These are phyloP conservation scores for Channa striata DNA, from an alignment of 2,797 vertebrate species.

Conservation along the genomic window DNA sequence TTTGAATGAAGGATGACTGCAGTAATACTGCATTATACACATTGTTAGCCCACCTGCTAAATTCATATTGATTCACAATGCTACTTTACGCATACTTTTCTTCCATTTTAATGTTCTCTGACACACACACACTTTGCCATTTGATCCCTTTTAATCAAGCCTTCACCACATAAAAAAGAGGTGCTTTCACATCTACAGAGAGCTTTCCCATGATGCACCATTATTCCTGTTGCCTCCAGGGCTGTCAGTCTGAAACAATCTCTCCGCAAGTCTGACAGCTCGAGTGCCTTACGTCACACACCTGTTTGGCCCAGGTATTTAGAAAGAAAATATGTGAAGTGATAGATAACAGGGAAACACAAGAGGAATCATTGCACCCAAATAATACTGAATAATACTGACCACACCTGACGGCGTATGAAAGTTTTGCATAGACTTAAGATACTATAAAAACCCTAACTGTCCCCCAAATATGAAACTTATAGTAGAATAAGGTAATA, in stretches of 20 bases:
- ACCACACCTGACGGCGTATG: conserved; percentile 12
- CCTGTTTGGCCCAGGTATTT: conserved; percentile 69
- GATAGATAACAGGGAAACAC: conserved; percentile 42
- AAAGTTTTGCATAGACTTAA: conserved; percentile 21
- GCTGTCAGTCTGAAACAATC: conserved; percentile 66
- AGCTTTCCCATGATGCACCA: conserved; percentile 66
- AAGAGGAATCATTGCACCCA: conserved; percentile 14
- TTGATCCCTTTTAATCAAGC: conserved; percentile 44
- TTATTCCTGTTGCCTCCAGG: conserved; percentile 52
- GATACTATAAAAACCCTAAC: background rate
- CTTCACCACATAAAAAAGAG: conserved; percentile 54
- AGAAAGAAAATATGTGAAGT: conserved; percentile 43
- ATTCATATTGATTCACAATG: background rate
- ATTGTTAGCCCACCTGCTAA: background rate
- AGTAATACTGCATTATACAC: background rate
- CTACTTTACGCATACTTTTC: background rate
- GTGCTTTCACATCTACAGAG: conserved; percentile 54
- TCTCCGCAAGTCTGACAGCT: conserved; percentile 60
- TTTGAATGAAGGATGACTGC: background rate
- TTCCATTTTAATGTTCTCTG: background rate
- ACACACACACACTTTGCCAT: conserved; percentile 28
- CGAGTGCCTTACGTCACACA: conserved; percentile 60
- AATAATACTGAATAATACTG: conserved; percentile 22
- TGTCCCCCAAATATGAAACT: conserved; percentile 14
- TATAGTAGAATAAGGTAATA: conserved; percentile 14